Evolutionary conservation across 2,888 invertebrate species (phyloP), one percentile per base, ranked within the genome.

Genomic region (Pyralis farinalis): DNA sequence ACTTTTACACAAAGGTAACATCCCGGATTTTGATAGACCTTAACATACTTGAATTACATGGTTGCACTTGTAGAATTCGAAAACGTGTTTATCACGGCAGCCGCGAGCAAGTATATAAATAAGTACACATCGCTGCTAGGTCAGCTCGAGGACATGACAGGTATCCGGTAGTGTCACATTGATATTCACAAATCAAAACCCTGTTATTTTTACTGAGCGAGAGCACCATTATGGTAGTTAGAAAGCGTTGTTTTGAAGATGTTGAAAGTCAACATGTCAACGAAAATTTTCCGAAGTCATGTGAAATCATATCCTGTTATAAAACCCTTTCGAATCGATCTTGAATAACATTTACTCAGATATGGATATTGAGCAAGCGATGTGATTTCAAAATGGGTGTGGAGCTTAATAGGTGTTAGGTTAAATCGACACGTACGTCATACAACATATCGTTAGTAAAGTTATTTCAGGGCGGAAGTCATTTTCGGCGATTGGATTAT

Each of bases 111-210:
- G 25, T 25, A 25, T 8, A n/a, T 7, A 1, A 7, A 7, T 22
- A 30, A 27, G 30, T 12, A 35, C 35, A 12, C 35, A 25, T 30
- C 32, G 12, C 37, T 12, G 10, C 29, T 53, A 47, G 47, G 44
- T 47, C 38, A 41, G 44, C 50, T 37, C 46, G 51, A 55, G 46
- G 50, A 55, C 55, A 46, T 44, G 51, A 46, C 53, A 49, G 46
- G 52, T 65, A 66, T 55, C 51, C 53, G 58, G 58, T 48, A 54
- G 44, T 51, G 46, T 49, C 61, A 47, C 52, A 63, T 66, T 54
- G 63, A 60, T 67, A 64, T 66, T 63, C 56, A 63, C 50, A 56
- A 49, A 37, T 35, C 42, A 46, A 41, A 37, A 38, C 40, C 38
- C 40, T 36, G 37, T 43, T 12, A 45, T 39, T 42, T 45, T 28